phyloP scores from a whole-genome alignment of 2,888 invertebrate species.

The Cyaniris semiargus region DNA sequence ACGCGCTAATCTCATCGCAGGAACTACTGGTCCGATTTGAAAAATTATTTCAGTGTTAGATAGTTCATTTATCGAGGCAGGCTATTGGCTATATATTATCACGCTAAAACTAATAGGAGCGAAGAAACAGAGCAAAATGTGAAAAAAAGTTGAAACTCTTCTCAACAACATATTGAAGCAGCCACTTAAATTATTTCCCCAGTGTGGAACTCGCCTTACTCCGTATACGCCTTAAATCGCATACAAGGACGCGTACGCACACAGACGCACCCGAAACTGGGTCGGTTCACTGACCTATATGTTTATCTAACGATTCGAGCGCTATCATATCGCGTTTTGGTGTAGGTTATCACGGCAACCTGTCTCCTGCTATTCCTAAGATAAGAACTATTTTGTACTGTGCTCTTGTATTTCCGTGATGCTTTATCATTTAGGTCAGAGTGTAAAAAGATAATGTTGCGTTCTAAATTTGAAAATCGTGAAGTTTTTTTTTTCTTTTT shows the following conservation, averaged over 20 bases:
- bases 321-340: constrained; percentile 71
- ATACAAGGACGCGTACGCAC: constrained; percentile 46
- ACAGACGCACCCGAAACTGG: constrained; percentile 64
- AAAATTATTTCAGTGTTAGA: too few species aligned
- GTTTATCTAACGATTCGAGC: constrained; percentile 77
- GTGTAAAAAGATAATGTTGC: constrained; percentile 14
- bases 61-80: too few species aligned
- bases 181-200: not conserved
- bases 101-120: too few species aligned
- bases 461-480: constrained; percentile 7
- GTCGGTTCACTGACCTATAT: constrained; percentile 80
- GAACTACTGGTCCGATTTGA: too few species aligned
- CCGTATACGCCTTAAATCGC: constrained; percentile 4
- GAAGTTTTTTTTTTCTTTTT: not conserved
- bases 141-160: too few species aligned
- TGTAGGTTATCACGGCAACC: constrained; percentile 75
- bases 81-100: too few species aligned
- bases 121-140: too few species aligned
- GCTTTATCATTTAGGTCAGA: constrained; percentile 31
- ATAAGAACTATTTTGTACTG: constrained; percentile 42
- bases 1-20: too few species aligned
- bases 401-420: constrained; percentile 34
- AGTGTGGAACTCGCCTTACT: not conserved
- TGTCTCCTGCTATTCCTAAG: constrained; percentile 60
- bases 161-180: not conserved